Conservation (phyloP, 2,113 vertebrate species). For the Fulica atra region DNA sequence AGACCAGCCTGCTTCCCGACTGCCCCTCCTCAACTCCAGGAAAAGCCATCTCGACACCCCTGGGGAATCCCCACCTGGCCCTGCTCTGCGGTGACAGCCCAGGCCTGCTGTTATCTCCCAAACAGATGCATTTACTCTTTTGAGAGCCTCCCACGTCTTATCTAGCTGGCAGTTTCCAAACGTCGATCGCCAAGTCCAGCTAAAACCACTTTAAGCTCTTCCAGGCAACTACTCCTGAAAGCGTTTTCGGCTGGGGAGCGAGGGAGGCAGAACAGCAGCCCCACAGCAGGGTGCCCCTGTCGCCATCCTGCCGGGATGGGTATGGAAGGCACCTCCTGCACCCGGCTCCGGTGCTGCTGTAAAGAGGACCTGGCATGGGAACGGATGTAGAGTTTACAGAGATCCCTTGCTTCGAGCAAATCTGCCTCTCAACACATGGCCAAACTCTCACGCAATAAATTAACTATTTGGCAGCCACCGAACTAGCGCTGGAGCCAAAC, state of each 20-base stretch:
- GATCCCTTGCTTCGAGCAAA: conserved; percentile 65
- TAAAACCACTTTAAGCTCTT: conserved; percentile 5
- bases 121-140: conserved; percentile 31
- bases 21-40: not conserved
- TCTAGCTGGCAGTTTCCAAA: not conserved
- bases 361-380: conserved; percentile 47
- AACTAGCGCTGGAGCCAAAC: conserved; percentile 66
- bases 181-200: not conserved
- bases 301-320: not conserved
- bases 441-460: conserved; percentile 74
- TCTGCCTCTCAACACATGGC: conserved; percentile 67
- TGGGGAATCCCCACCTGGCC: conserved; percentile 36
- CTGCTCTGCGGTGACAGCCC: not conserved
- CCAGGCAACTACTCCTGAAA: not conserved
- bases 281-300: not conserved
- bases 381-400: conserved; percentile 42
- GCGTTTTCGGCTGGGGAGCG: not conserved
- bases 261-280: not conserved
- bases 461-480: conserved; percentile 69
- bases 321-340: not conserved
- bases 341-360: not conserved
- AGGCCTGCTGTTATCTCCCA: conserved; percentile 43
- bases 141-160: conserved; percentile 37
- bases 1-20: not conserved
- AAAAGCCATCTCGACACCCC: not conserved